Evolutionary conservation across 2,888 invertebrate genomes (phyloP), one percentile per base, ranked within the genome.

Genomic region (Hyposoter dolosus): DNA sequence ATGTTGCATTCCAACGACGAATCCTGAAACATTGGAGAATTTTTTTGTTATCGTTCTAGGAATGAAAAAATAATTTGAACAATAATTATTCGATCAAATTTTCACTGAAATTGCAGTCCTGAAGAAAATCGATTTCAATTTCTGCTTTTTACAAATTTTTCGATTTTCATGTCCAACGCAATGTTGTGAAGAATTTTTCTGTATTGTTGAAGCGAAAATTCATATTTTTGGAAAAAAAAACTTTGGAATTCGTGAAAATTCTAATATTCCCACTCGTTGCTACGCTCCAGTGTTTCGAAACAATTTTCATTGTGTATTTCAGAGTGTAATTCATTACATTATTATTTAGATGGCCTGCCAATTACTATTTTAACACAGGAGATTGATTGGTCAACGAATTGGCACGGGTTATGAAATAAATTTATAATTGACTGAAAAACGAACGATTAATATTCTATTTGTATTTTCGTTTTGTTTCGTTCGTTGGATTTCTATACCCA

Each of bases 1-100:
- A 92, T 89, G 87, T 90, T 92, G 80, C 92, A 89, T 85, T 91
- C 92, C 87, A 92, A 87, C 75, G 93, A 91, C 71, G 93, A 91
- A 83, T 93, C 92, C 93, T 93, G 90, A 40, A 88, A 90, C 82
- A 75, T 65, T 40, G 0, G 9, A 40, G 40, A 40, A 7, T 56
- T 74, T 56, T 7, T 50, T 56, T 56, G 10, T 56, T 56, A 23
- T 23, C 5, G 0, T 23, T 56, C 0, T 23, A 10, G 10, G 23
- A 53, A 53, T 0, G 5, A 15, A 60, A 5, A 1, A 4, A 28
- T 28, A 12, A 28, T 40, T 40, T 6, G 4, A 28, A 12, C 5
- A 60, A 15, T 28, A 60, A 60, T 60, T 60, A 4, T 56, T 10
- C 12, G 12, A 60, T 12, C 1, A 28, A 6, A 40, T 40, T 40